These are phyloP conservation scores for Pangasius mekongensis DNA, from an alignment of 2,797 vertebrate species.

Conservation along the genomic window DNA sequence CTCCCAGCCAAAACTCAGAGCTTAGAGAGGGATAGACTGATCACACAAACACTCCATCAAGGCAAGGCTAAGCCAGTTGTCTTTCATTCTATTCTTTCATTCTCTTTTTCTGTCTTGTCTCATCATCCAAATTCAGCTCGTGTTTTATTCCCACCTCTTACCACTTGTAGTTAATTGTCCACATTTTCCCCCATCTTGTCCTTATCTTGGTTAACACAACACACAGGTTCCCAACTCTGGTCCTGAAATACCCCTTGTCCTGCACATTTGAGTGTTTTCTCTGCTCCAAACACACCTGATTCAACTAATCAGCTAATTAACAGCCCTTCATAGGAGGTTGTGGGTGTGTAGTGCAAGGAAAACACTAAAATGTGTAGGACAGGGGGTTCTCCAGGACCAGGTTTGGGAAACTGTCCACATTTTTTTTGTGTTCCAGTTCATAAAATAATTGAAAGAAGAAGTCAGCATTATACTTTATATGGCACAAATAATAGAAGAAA, in stretches of 20 bases:
- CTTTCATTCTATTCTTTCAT: conserved; percentile 26
- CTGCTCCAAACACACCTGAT: not conserved
- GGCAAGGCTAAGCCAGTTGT: conserved; percentile 27
- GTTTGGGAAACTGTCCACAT: not conserved
- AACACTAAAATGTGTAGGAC: not conserved
- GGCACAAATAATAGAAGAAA: not conserved
- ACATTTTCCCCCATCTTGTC: not conserved
- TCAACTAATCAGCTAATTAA: not conserved
- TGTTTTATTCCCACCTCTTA: not conserved
- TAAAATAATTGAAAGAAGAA: not conserved
- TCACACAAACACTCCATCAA: conserved; percentile 57
- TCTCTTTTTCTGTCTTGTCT: conserved; percentile 18
- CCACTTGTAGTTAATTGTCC: not conserved
- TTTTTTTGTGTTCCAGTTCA: not conserved
- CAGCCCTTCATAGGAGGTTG: not conserved
- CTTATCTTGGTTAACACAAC: not conserved
- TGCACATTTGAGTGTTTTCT: not conserved
- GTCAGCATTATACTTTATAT: not conserved
- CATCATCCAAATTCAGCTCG: conserved; percentile 30
- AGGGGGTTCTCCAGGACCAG: not conserved
- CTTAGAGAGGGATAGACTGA: conserved; percentile 65
- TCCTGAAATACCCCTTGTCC: not conserved
- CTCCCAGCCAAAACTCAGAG: conserved; percentile 71
- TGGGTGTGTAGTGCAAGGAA: not conserved
- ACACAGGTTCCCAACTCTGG: not conserved